Evolutionary conservation across 2,888 invertebrate species (phyloP), one percentile per base, ranked within the genome.

Genomic region (Microplitis deprimator): DNA sequence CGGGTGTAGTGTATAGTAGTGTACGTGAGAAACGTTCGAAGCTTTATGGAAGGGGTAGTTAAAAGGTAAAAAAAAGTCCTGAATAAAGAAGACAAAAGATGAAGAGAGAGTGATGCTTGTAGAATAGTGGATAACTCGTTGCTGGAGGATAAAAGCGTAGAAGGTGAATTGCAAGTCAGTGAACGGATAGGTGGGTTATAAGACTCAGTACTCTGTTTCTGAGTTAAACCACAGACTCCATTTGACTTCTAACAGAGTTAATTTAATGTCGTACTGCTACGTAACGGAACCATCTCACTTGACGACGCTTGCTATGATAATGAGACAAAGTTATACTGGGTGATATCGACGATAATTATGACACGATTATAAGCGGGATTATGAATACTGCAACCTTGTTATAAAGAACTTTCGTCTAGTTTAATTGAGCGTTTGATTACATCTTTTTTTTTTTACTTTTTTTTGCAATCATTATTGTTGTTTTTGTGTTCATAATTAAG

Each of bases 341-440:
- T 76, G 61, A 76, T 76, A 76, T 76, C 68, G 72, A 68, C 60
- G 75, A 72, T 72, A 76, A 72, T 67, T 62, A 72, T 41, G 72
- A 68, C 10, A n/a, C 59, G 20, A 76, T 76, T 72, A 72, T 39
- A 39, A 10, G 50, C 50, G 10, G 13, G 50, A 68, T 72, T 72
- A 68, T 68, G 50, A 60, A 71, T 72, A 50, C 50, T 50, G 17
- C 60, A 50, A 40, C 60, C 17, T 4, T 20, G 38, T 67, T 67
- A 7, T 60, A 40, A n/a, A 29, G 20, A 68, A 68, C 39, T 67
- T 73, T 73, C 29, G 41, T 10, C 13, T 13, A 50, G 39, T 13
- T n/a, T 67, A 67, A 83, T 84, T 82, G 84, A 81, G 82, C 79
- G 82, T 83, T 84, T 83, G 81, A 81, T 83, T 81, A 71, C 80